Conservation (phyloP, 2,797 vertebrate species). For the Podargus strigoides region DNA sequence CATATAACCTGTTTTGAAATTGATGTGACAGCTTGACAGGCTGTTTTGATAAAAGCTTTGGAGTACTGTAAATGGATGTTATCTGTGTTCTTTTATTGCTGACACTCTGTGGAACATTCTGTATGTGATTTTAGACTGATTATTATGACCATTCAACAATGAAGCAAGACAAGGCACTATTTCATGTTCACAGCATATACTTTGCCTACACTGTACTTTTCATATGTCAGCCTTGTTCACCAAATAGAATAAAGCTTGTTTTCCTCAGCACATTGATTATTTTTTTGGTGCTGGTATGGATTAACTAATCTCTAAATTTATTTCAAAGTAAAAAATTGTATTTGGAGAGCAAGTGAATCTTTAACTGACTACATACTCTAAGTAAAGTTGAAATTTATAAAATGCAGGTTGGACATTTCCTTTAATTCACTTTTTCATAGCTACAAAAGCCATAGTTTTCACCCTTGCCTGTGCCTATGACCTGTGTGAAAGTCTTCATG, state of each 20-base stretch:
- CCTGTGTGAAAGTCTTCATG: neutral
- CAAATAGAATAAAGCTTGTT: neutral
- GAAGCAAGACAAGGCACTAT: neutral
- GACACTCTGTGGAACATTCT: neutral
- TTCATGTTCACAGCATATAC: neutral
- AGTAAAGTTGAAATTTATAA: neutral
- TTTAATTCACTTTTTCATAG: neutral
- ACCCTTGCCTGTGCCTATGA: neutral
- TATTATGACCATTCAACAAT: neutral
- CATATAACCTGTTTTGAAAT: neutral
- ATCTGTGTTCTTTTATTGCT: slow-evolving; percentile 30
- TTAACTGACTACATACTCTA: neutral
- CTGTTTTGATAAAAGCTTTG: slow-evolving; percentile 24
- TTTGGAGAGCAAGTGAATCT: neutral
- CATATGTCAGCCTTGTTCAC: neutral
- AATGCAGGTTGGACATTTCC: neutral
- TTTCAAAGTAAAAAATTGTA: neutral
- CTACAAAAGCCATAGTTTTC: neutral
- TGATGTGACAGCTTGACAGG: slow-evolving; percentile 13
- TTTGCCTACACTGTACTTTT: neutral
- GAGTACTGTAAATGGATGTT: slow-evolving; percentile 18
- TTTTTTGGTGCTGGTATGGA: neutral
- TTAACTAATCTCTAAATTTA: neutral
- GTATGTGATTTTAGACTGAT: slow-evolving; percentile 21
- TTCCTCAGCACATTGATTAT: neutral